Evolutionary conservation across 2,888 invertebrate genomes (phyloP).

Genomic region (Hoplodrina blanda): DNA sequence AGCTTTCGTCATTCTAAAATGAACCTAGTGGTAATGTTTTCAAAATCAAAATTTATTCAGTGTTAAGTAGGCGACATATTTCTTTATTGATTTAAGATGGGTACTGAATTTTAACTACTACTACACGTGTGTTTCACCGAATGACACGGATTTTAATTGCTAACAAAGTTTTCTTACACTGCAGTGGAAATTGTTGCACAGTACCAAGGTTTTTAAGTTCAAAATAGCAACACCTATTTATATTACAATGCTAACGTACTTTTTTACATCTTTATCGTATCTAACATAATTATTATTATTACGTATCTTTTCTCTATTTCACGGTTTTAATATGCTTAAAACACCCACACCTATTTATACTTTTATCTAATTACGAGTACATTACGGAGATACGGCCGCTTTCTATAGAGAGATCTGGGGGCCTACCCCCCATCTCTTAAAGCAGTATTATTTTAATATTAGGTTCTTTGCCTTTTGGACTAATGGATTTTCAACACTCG

Average conservation of each 20-base stretch:
- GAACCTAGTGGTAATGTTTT: neutral
- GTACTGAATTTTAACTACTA: neutral
- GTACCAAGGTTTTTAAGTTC: slow-evolving; percentile 7
- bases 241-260: slow-evolving; percentile 9
- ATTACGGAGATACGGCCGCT: neutral
- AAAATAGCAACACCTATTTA: slow-evolving; percentile 11
- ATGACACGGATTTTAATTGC: slow-evolving; percentile 5
- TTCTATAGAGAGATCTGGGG: too few relatives aligned
- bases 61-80: slow-evolving; percentile 18
- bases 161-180: slow-evolving; percentile 37
- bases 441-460: too few relatives aligned
- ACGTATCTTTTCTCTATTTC: slow-evolving; percentile 19
- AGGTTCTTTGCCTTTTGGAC: too few relatives aligned
- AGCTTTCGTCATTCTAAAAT: neutral
- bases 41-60: too few relatives aligned
- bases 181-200: slow-evolving; percentile 26
- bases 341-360: slow-evolving; percentile 36
- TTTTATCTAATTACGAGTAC: slow-evolving; percentile 18
- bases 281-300: slow-evolving; percentile 1
- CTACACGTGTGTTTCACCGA: slow-evolving; percentile 26
- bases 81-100: neutral
- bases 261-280: slow-evolving; percentile 5
- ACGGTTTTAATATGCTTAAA: slow-evolving; percentile 47
- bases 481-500: too few relatives aligned
- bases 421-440: too few relatives aligned